These are phyloP conservation scores for Venusia cambrica DNA, from an alignment of 2,888 invertebrate species.

Conservation along the genomic window DNA sequence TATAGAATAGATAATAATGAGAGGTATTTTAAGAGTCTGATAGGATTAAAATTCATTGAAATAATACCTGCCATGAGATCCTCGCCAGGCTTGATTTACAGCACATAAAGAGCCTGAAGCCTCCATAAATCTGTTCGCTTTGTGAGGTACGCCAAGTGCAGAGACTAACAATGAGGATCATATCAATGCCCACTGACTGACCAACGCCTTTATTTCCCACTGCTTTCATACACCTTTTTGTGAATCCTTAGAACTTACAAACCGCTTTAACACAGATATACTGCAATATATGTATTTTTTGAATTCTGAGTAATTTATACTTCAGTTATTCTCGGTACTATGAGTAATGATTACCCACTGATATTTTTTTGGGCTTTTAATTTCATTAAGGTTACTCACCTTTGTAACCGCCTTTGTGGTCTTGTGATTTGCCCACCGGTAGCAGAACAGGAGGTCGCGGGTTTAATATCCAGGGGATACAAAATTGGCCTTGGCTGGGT, in stretches of 20 bases:
- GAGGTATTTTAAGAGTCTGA: conserved; percentile 4
- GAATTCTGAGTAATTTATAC: too few species aligned
- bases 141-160: conserved; percentile 32
- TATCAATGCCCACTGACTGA: conserved; percentile 31
- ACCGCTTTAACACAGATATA: background rate
- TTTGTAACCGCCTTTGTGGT: too few species aligned
- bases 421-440: too few species aligned
- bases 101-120: conserved; percentile 35
- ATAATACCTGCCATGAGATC: conserved; percentile 19
- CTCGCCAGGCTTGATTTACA: conserved; percentile 40
- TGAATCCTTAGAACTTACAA: conserved; percentile 6
- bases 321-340: too few species aligned
- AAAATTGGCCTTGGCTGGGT: too few species aligned
- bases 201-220: conserved; percentile 29
- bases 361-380: too few species aligned
- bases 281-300: too few species aligned
- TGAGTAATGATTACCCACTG: too few species aligned
- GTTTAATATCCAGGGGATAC: too few species aligned
- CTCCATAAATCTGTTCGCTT: conserved; percentile 33
- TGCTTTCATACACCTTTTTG: conserved; percentile 15
- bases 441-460: too few species aligned
- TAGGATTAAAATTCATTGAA: conserved; percentile 11
- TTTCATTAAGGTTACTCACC: too few species aligned
- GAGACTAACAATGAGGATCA: conserved; percentile 36
- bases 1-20: conserved; percentile 39